phyloP scores from a whole-genome alignment of 2,888 invertebrate genomes.

The Cataglyphis rosenhaueri region DNA sequence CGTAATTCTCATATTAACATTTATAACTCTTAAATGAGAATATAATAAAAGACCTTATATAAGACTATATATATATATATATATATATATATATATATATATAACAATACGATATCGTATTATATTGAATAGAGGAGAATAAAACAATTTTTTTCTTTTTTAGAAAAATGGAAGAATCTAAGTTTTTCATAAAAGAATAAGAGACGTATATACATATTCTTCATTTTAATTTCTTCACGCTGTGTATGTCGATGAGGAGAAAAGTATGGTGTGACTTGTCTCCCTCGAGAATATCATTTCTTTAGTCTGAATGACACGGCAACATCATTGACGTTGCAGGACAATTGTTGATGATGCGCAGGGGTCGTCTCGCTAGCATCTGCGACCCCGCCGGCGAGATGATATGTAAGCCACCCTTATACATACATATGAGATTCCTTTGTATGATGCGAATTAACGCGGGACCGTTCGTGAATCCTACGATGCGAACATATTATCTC shows the following conservation, averaged over 20 bases:
- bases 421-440: slow-evolving; percentile 53
- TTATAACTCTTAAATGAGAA: slow-evolving; percentile 2
- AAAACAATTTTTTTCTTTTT: neutral
- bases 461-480: slow-evolving; percentile 59
- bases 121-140: neutral
- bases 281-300: neutral
- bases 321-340: slow-evolving; percentile 80
- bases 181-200: neutral
- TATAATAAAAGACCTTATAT: neutral
- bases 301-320: slow-evolving; percentile 41
- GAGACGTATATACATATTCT: neutral
- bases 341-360: slow-evolving; percentile 83
- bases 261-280: neutral
- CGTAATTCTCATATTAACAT: neutral
- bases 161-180: neutral
- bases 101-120: neutral
- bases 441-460: slow-evolving; percentile 53
- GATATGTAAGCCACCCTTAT: slow-evolving; percentile 88
- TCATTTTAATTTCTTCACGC: neutral
- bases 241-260: neutral
- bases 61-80: neutral
- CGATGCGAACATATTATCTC: neutral
- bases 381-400: slow-evolving; percentile 89
- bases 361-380: slow-evolving; percentile 87
- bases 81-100: neutral